Evolutionary conservation across 2,113 vertebrate species (phyloP).

Genomic region (Trematocara zebra): DNA sequence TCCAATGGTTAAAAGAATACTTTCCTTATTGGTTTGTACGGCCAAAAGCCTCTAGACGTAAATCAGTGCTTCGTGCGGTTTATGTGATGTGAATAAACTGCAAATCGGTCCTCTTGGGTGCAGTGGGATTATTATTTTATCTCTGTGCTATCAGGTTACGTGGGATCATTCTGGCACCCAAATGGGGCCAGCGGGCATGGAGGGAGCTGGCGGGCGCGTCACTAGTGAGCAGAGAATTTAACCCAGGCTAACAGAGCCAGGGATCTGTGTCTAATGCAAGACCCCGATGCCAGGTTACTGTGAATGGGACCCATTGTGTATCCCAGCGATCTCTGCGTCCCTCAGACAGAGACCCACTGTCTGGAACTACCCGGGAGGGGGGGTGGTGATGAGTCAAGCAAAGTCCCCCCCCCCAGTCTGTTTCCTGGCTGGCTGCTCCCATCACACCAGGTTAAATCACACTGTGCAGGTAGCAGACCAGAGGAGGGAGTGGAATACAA

Average conservation of each 20-base stretch:
- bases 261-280: constrained; percentile 61
- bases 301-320: constrained; percentile 62
- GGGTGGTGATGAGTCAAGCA: constrained; percentile 47
- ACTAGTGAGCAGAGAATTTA: constrained; percentile 1
- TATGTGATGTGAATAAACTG: not conserved
- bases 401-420: not conserved
- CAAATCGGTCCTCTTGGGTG: not conserved
- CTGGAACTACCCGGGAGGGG: constrained; percentile 41
- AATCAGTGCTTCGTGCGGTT: not conserved
- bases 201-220: constrained; percentile 20
- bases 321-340: constrained; percentile 32
- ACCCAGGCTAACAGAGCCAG: constrained; percentile 24
- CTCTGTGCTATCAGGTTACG: not conserved
- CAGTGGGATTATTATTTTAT: constrained; percentile 15
- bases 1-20: not conserved
- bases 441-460: constrained; percentile 53
- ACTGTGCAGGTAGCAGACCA: constrained; percentile 39
- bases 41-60: not conserved
- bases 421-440: constrained; percentile 48
- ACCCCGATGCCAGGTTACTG: constrained; percentile 32
- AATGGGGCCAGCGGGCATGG: not conserved
- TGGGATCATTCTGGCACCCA: constrained; percentile 20
- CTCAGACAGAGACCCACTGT: constrained; percentile 62
- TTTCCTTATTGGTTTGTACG: not conserved
- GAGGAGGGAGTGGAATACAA: not conserved